Evolutionary conservation across 2,888 invertebrate genomes (phyloP).

Genomic region (Eurois occulta): DNA sequence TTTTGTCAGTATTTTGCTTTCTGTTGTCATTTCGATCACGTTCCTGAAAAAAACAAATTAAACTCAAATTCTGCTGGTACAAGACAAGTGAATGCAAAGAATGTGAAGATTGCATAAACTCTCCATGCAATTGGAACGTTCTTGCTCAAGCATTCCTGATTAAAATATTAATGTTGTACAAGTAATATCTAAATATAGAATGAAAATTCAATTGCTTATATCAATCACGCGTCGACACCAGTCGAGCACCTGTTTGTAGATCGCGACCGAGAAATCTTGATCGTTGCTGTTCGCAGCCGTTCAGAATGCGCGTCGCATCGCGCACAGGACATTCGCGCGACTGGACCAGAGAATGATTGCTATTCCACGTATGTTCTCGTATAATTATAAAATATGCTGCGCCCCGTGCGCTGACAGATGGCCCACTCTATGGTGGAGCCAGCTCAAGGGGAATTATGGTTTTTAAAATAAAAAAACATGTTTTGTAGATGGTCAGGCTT

Average conservation of each 20-base stretch:
- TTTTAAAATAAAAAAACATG: background rate
- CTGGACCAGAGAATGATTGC: constrained; percentile 77
- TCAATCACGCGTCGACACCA: constrained; percentile 72
- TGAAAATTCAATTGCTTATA: constrained; percentile 68
- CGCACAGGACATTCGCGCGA: constrained; percentile 81
- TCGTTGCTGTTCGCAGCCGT: constrained; percentile 74
- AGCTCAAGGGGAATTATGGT: constrained; percentile 36
- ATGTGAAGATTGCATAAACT: constrained; percentile 53
- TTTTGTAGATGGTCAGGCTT: background rate
- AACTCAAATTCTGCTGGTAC: constrained; percentile 8
- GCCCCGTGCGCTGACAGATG: constrained; percentile 84
- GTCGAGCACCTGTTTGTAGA: constrained; percentile 86
- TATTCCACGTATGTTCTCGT: constrained; percentile 81
- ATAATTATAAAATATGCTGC: constrained; percentile 87
- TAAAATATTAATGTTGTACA: constrained; percentile 69
- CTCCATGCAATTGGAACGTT: constrained; percentile 57
- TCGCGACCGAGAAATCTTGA: constrained; percentile 86
- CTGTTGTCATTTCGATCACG: constrained; percentile 3
- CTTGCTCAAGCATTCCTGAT: constrained; percentile 60
- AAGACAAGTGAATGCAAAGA: constrained; percentile 42
- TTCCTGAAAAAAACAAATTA: constrained; percentile 5
- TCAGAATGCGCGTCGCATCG: constrained; percentile 82
- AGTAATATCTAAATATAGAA: constrained; percentile 70
- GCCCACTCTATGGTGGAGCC: constrained; percentile 71
- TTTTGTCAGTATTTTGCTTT: background rate